phyloP scores from a whole-genome alignment of 2,113 vertebrate species.

The Chloropsis hardwickii region DNA sequence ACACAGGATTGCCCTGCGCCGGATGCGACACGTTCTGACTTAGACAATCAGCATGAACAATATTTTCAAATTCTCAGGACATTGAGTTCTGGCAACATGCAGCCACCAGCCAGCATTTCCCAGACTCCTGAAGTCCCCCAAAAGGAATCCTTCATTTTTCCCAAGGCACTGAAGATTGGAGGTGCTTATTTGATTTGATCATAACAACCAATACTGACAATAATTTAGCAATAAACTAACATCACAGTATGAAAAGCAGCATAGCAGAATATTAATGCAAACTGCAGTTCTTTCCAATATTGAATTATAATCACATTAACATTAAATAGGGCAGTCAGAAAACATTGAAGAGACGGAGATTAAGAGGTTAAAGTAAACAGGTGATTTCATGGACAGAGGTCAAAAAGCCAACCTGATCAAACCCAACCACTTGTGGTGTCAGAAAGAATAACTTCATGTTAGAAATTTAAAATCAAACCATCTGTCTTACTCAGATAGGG shows the following conservation, averaged over 20 bases:
- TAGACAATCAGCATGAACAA: neutral
- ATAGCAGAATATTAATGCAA: neutral
- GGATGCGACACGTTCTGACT: neutral
- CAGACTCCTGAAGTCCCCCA: neutral
- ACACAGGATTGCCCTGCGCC: rapidly evolving
- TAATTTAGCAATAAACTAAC: neutral
- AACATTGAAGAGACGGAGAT: neutral
- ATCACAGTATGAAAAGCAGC: neutral
- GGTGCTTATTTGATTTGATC: neutral
- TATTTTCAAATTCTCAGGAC: neutral
- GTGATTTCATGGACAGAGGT: neutral
- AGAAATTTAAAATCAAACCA: neutral
- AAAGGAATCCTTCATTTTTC: neutral
- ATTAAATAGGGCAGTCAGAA: neutral
- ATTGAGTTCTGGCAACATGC: neutral
- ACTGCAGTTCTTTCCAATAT: neutral
- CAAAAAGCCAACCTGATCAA: neutral
- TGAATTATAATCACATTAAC: neutral
- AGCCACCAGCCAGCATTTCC: neutral
- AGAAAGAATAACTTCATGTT: neutral
- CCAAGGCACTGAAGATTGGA: neutral
- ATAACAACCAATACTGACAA: neutral
- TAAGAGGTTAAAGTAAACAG: neutral
- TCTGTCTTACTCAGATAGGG: neutral
- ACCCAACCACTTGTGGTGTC: neutral